Evolutionary conservation across 2,113 vertebrate genomes (phyloP).

Genomic region (Ciconia boyciana): DNA sequence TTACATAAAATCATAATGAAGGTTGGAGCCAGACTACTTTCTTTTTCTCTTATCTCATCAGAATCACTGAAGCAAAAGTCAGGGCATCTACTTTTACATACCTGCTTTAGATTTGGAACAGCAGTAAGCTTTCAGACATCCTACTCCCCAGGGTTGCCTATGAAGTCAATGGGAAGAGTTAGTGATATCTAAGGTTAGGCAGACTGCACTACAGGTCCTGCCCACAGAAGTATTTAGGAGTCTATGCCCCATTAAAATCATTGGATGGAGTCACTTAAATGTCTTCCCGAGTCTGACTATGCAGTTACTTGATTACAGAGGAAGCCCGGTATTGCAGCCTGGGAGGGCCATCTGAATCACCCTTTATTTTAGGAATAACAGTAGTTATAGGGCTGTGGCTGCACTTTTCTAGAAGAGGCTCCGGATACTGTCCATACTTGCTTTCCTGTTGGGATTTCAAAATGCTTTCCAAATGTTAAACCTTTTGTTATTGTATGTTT

Average conservation of each 20-base stretch:
- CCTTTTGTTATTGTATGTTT: not conserved
- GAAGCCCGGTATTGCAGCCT: not conserved
- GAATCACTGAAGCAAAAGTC: slow-evolving; percentile 50
- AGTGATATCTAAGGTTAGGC: slow-evolving; percentile 11
- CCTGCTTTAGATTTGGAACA: slow-evolving; percentile 33
- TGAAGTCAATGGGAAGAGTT: slow-evolving; percentile 11
- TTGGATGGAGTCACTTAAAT: not conserved
- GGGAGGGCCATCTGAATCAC: not conserved
- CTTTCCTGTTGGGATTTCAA: not conserved
- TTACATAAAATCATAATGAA: slow-evolving; percentile 60
- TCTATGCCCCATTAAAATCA: not conserved
- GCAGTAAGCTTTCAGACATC: slow-evolving; percentile 55
- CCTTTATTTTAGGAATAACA: not conserved
- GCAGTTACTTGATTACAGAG: not conserved
- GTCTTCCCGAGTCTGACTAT: not conserved
- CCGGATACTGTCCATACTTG: not conserved
- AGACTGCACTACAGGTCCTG: not conserved
- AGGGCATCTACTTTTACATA: slow-evolving; percentile 10
- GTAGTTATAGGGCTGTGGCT: not conserved
- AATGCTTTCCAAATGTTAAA: not conserved
- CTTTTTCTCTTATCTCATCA: slow-evolving; percentile 57
- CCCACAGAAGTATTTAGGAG: not conserved
- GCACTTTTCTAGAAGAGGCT: not conserved
- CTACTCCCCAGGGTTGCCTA: slow-evolving; percentile 1
- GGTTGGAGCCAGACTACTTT: slow-evolving; percentile 41